These are phyloP conservation scores for Ceratoteleas bidentatus DNA, from an alignment of 1,140 invertebrate species.

Conservation along the genomic window DNA sequence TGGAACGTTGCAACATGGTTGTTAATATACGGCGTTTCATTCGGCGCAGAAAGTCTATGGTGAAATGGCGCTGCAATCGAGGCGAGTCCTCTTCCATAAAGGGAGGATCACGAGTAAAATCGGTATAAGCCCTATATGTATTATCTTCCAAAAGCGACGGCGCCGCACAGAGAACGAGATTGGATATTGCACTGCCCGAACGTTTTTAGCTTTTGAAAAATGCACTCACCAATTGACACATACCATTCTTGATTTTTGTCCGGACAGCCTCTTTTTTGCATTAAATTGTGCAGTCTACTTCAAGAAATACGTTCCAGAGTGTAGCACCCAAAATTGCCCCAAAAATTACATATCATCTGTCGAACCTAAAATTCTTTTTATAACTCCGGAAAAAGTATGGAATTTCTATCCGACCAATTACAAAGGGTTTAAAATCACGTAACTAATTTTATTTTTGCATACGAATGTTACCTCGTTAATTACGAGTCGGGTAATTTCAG, in stretches of 20 bases:
- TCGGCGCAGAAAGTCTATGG: constrained; percentile 31
- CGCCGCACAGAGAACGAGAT: constrained; percentile 18
- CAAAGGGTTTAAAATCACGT: too few species aligned
- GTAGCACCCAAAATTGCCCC: too few species aligned
- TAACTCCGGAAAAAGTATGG: too few species aligned
- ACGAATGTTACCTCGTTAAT: too few species aligned
- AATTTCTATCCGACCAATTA: too few species aligned
- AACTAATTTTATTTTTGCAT: too few species aligned
- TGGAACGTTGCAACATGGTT: constrained; percentile 10
- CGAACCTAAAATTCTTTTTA: too few species aligned
- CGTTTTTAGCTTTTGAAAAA: constrained; percentile 40
- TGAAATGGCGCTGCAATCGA: constrained; percentile 39
- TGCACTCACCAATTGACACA: constrained; percentile 12
- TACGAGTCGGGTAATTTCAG: too few species aligned
- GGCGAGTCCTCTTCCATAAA: constrained; percentile 44
- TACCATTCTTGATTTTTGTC: constrained; percentile 8
- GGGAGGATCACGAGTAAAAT: constrained; percentile 50
- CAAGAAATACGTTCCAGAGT: not conserved
- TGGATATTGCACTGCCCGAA: constrained; percentile 40
- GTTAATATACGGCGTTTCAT: constrained; percentile 40
- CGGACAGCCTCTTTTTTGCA: not conserved
- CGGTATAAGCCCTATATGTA: constrained; percentile 56
- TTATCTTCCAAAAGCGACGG: constrained; percentile 43
- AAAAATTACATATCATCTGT: too few species aligned
- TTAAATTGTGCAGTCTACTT: not conserved